Evolutionary conservation across 2,797 vertebrate species (phyloP), one percentile per base, ranked within the genome.

Genomic region (Botia kubotai): DNA sequence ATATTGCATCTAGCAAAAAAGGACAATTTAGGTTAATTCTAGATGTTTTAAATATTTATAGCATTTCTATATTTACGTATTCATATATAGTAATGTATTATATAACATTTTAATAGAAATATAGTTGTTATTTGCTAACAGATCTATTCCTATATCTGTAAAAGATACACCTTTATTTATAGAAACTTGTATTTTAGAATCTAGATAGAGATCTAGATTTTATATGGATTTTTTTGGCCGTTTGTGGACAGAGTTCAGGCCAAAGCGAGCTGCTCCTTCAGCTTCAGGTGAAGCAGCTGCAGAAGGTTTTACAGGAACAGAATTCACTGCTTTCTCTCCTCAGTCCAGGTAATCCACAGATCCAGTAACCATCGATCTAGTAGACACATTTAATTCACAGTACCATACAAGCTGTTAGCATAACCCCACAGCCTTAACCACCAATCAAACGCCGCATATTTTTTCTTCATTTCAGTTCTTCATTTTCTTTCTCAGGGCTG

Each of bases 261-360:
- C 73, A 83, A 21, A 83, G 88, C 16, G 82, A 90, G 53, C 86
- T 87, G 62, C 13, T 86, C 48, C 60, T 92, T 79, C 91, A 87
- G 79, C 87, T 87, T 83, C 90, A 92, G 10, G 75, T 93, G 67
- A 89, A 91, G 58, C 91, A 92, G 72, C 87, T 94, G 70, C 92
- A 91, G 79, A 86, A 72, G 71, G 85, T 94, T 36, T 88, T 94
- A 57, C 87, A 87, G 83, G 91, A 94, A 69, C 91, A 94, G 76
- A 90, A 90, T 70, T 86, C 88, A 83, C 85, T 91, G 52, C 88
- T 92, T 0, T 29, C 87, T 0, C 83, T 93, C 5, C 86, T 92
- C 29, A 90, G 85, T 48, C 50, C 90, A 91, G 93, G 93, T 95
- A 85, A n/a, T 48, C n/a, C n/a, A n/a, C n/a, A n/a, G n/a, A n/a